Evolutionary conservation across 1,140 invertebrate species (phyloP).

Genomic region (Adoxophyes honmai): DNA sequence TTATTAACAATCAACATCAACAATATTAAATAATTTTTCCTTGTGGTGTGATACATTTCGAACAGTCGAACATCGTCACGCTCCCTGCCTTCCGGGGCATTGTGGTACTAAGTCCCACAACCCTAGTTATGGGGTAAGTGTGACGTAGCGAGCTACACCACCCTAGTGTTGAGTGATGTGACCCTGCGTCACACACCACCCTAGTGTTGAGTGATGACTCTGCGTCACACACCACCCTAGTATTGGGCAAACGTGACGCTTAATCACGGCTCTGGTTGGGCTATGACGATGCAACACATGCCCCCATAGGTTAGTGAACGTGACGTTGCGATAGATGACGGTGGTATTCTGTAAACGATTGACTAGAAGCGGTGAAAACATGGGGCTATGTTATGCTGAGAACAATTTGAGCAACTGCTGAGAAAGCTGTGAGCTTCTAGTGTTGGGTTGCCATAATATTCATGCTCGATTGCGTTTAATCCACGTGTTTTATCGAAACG

Average conservation of each 20-base stretch:
- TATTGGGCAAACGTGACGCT: too few species aligned
- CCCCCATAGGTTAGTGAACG: too few species aligned
- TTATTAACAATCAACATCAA: constrained; percentile 80
- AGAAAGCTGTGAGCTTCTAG: constrained; percentile 70
- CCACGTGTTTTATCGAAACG: too few species aligned
- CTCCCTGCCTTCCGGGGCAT: constrained; percentile 44
- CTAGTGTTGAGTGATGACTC: too few species aligned
- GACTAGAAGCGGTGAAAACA: constrained; percentile 61
- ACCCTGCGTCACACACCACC: neutral
- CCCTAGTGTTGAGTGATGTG: too few species aligned
- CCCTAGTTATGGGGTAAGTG: neutral
- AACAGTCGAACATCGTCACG: constrained; percentile 69
- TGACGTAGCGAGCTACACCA: constrained; percentile 2
- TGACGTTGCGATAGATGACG: constrained; percentile 32
- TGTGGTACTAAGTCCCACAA: too few species aligned
- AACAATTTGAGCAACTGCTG: constrained; percentile 67
- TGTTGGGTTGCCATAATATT: constrained; percentile 44
- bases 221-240: too few species aligned
- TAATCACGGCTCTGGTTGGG: too few species aligned
- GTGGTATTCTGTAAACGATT: constrained; percentile 46
- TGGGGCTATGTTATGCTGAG: constrained; percentile 39
- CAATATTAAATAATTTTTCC: constrained; percentile 78
- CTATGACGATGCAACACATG: too few species aligned
- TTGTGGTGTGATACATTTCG: constrained; percentile 70
- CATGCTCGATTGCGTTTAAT: too few species aligned